phyloP scores from a whole-genome alignment of 2,888 invertebrate species.

The Amphipyra tragopoginis region DNA sequence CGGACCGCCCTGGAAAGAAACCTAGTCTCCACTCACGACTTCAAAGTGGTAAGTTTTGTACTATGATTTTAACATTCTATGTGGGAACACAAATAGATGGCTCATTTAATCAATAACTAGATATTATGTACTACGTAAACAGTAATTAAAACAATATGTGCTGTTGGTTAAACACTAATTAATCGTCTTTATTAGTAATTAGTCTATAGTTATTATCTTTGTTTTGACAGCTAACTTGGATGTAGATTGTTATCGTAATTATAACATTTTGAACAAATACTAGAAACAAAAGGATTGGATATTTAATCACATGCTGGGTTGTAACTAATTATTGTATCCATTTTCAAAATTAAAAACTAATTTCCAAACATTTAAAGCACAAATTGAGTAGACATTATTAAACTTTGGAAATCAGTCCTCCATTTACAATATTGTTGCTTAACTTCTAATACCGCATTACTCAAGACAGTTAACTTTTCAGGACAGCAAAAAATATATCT shows the following conservation, averaged over 20 bases:
- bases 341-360: neutral
- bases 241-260: conserved; percentile 3
- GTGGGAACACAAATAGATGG: conserved; percentile 21
- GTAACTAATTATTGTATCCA: conserved; percentile 13
- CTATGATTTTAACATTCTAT: conserved; percentile 1
- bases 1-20: conserved; percentile 93
- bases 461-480: too few relatives aligned
- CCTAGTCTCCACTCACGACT: conserved; percentile 96
- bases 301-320: conserved; percentile 18
- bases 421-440: conserved; percentile 15
- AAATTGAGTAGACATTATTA: too few relatives aligned
- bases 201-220: conserved; percentile 9
- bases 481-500: too few relatives aligned
- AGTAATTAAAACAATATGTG: conserved; percentile 17
- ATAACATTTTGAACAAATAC: neutral
- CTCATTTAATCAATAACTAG: conserved; percentile 19
- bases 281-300: neutral
- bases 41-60: conserved; percentile 92
- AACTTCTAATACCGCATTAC: too few relatives aligned
- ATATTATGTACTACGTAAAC: conserved; percentile 21
- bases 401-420: conserved; percentile 5
- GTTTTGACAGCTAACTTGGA: conserved; percentile 7
- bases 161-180: conserved; percentile 31
- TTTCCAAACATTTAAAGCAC: conserved; percentile 4
- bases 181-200: conserved; percentile 16